Evolutionary conservation across 2,113 vertebrate species (phyloP).

Genomic region (Puntigrus tetrazona): DNA sequence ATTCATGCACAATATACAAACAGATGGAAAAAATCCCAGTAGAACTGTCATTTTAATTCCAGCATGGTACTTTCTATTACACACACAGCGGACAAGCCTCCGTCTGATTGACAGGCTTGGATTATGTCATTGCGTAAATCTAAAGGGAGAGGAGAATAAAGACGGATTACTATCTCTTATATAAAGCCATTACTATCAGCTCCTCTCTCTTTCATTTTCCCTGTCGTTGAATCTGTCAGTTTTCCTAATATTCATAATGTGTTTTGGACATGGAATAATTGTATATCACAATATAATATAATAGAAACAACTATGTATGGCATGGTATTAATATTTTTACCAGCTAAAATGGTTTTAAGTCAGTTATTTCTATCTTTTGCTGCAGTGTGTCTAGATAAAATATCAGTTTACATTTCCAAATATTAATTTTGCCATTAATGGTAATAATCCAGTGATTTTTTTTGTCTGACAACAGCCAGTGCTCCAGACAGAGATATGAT

Average conservation of each 20-base stretch:
- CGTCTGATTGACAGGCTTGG: constrained; percentile 25
- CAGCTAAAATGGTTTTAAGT: background rate
- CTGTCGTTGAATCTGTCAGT: background rate
- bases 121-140: constrained; percentile 44
- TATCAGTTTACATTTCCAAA: too few relatives aligned
- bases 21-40: constrained; percentile 14
- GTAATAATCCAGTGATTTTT: too few relatives aligned
- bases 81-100: background rate
- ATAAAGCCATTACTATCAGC: constrained; percentile 22
- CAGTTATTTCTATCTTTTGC: too few relatives aligned
- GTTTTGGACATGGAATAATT: background rate
- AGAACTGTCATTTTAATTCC: constrained; percentile 8
- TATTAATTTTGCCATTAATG: too few relatives aligned
- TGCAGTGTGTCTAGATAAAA: too few relatives aligned
- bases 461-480: too few relatives aligned
- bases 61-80: background rate
- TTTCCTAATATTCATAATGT: background rate
- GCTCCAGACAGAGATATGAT: too few relatives aligned
- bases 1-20: background rate
- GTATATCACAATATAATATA: too few relatives aligned
- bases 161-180: constrained; percentile 34
- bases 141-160: constrained; percentile 35
- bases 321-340: too few relatives aligned
- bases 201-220: constrained; percentile 6
- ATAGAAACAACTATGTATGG: background rate